Evolutionary conservation across 2,888 invertebrate species (phyloP).

Genomic region (Pheosia tremula): DNA sequence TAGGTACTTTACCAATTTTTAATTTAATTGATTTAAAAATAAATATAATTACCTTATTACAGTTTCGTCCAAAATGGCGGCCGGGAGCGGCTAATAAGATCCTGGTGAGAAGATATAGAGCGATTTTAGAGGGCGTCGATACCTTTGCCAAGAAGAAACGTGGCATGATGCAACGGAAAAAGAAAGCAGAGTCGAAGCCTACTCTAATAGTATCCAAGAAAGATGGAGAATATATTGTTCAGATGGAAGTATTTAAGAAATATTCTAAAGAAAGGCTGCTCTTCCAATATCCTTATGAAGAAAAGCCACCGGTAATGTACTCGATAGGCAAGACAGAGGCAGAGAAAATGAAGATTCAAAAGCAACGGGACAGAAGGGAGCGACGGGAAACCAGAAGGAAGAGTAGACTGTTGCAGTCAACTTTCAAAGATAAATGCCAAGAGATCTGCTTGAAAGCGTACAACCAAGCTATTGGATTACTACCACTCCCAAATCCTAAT

Average conservation of each 20-base stretch:
- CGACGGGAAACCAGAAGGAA: constrained; percentile 74
- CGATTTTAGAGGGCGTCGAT: constrained; percentile 65
- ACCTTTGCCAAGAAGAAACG: constrained; percentile 72
- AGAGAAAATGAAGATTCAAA: constrained; percentile 65
- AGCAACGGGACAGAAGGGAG: constrained; percentile 66
- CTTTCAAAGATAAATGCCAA: constrained; percentile 75
- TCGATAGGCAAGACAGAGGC: constrained; percentile 73
- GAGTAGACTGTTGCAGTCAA: constrained; percentile 68
- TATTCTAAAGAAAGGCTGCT: constrained; percentile 72
- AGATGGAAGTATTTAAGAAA: constrained; percentile 78
- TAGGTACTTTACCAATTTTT: background rate
- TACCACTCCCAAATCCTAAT: constrained; percentile 70
- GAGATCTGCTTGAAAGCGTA: constrained; percentile 80
- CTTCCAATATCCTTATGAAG: constrained; percentile 76
- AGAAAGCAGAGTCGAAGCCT: constrained; percentile 73
- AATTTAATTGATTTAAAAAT: constrained; percentile 1
- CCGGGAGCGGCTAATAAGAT: constrained; percentile 74
- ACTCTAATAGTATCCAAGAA: constrained; percentile 66
- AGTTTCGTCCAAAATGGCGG: constrained; percentile 74
- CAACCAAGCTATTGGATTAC: constrained; percentile 74
- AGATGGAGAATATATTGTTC: constrained; percentile 73
- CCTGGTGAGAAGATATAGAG: constrained; percentile 66
- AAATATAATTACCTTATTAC: constrained; percentile 21
- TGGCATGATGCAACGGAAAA: constrained; percentile 67
- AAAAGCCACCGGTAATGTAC: constrained; percentile 70